Percentiles rank a stretch among this genome's conserved stretches.
Conservation (phyloP, 2,888 invertebrate species). For the Embidobia sp. region DNA sequence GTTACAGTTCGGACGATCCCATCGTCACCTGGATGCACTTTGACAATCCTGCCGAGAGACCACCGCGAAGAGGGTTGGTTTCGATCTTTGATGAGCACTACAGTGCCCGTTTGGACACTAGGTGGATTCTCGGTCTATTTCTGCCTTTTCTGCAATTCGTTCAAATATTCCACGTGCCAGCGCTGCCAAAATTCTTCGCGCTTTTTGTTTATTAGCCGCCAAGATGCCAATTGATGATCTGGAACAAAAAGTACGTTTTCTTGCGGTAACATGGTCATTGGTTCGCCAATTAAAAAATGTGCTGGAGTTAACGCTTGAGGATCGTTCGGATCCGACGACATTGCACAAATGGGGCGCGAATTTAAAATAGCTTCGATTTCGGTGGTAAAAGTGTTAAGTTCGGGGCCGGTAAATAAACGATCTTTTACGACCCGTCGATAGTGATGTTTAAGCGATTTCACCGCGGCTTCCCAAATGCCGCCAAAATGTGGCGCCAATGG, state of each 20-base stretch:
- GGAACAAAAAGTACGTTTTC: not conserved
- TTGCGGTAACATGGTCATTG: not conserved
- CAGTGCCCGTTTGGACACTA: no score
- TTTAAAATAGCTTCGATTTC: not conserved
- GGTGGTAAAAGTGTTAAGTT: not conserved
- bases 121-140: no score
- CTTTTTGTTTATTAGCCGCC: no score
- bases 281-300: not conserved
- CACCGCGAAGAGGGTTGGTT: no score
- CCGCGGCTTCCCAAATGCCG: not conserved
- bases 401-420: not conserved
- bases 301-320: no score
- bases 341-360: not conserved
- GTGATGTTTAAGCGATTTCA: constrained; percentile 3
- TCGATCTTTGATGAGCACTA: no score
- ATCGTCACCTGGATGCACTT: no score
- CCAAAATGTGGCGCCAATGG: not conserved
- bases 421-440: not conserved
- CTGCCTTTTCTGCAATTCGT: no score
- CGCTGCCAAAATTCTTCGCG: no score
- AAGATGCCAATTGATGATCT: not conserved
- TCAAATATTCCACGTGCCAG: no score
- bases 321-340: not conserved
- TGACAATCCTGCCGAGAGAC: no score
- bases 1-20: no score